phyloP scores from a whole-genome alignment of 2,113 vertebrate species.

The Cyphomyrus plagiostoma region DNA sequence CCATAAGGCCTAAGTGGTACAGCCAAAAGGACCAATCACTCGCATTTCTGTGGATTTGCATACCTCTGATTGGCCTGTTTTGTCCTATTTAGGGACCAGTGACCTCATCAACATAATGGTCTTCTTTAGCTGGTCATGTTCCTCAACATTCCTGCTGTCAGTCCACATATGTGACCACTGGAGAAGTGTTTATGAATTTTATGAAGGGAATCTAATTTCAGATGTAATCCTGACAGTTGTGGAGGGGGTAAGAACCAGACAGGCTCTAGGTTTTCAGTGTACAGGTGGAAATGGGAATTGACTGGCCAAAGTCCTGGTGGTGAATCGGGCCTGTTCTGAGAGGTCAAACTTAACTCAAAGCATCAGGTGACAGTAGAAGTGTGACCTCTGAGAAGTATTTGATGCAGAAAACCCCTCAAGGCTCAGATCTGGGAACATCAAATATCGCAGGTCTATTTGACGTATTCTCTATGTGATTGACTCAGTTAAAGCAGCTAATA shows the following conservation, averaged over 20 bases:
- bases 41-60: not conserved
- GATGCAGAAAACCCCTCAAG: not conserved
- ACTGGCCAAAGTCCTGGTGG: not conserved
- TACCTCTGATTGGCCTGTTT: not conserved
- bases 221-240: not conserved
- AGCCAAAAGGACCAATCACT: not conserved
- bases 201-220: not conserved
- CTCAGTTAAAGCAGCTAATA: not conserved
- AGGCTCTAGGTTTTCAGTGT: not conserved
- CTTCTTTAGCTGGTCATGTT: not conserved
- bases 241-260: not conserved
- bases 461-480: not conserved
- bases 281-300: not conserved
- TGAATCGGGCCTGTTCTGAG: not conserved
- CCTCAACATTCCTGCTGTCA: not conserved
- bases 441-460: not conserved
- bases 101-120: not conserved
- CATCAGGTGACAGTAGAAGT: not conserved
- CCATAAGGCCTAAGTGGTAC: not conserved
- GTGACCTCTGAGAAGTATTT: not conserved
- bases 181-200: not conserved
- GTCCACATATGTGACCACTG: not conserved
- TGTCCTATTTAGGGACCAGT: not conserved
- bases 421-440: not conserved
- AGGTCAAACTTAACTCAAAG: not conserved